Conservation (phyloP, 2,113 vertebrate genomes). For the Otis tarda region DNA sequence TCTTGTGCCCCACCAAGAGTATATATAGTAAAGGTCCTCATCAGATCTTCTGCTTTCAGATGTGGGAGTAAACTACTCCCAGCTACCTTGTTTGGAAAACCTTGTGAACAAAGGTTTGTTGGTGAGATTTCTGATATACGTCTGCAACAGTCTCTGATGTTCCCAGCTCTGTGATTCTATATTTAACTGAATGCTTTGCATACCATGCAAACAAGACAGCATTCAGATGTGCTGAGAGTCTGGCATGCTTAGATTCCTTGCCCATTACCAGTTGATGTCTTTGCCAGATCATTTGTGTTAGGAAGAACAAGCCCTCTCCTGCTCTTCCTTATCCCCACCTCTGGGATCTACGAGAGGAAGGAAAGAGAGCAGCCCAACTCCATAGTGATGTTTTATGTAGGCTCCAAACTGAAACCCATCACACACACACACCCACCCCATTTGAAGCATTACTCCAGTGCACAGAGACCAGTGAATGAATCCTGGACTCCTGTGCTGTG, state of each 20-base stretch:
- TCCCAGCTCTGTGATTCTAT: not conserved
- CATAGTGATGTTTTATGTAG: not conserved
- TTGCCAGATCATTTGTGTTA: not conserved
- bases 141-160: not conserved
- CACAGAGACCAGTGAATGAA: too few relatives aligned
- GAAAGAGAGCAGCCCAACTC: not conserved
- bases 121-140: not conserved
- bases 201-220: not conserved
- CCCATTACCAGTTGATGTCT: not conserved
- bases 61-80: not conserved
- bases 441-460: too few relatives aligned
- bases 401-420: not conserved
- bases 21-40: not conserved
- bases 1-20: not conserved
- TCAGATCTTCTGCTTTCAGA: not conserved
- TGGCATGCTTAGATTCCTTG: not conserved
- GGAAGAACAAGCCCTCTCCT: not conserved
- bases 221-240: not conserved
- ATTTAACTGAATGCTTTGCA: not conserved
- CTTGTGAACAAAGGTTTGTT: not conserved
- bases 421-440: too few relatives aligned
- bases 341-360: not conserved
- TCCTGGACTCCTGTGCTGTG: not conserved
- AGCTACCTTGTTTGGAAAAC: not conserved
- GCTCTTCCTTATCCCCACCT: not conserved